Evolutionary conservation across 2,888 invertebrate genomes (phyloP).

Genomic region (Druceiella hillmani): DNA sequence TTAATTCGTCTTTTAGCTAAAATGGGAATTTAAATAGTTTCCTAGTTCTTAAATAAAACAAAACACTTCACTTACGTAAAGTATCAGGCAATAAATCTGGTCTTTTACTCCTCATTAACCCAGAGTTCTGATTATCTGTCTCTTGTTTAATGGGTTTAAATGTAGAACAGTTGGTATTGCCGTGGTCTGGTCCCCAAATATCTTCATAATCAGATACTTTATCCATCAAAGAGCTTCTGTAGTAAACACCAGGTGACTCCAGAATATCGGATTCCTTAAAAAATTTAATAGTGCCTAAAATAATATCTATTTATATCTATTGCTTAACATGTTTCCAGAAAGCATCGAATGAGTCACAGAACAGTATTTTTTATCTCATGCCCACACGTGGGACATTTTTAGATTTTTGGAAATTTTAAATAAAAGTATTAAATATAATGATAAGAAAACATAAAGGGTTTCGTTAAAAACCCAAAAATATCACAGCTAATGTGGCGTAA

Average conservation of each 20-base stretch:
- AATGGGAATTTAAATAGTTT: too few species aligned
- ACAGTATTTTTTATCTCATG: too few species aligned
- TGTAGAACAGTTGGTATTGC: constrained; percentile 39
- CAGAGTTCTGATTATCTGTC: constrained; percentile 42
- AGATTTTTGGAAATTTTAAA: too few species aligned
- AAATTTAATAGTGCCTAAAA: constrained; percentile 39
- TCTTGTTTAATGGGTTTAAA: constrained; percentile 44
- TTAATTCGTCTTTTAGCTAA: too few species aligned
- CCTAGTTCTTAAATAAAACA: constrained; percentile 4
- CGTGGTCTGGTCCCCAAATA: constrained; percentile 72
- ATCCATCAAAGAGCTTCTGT: constrained; percentile 81
- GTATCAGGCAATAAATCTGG: constrained; percentile 60
- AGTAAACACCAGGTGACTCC: constrained; percentile 77
- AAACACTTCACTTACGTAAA: constrained; percentile 36
- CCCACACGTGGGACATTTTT: too few species aligned
- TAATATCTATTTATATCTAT: neutral
- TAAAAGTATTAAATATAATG: too few species aligned
- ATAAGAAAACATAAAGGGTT: too few species aligned
- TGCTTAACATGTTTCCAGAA: constrained; percentile 7
- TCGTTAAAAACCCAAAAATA: too few species aligned
- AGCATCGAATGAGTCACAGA: too few species aligned
- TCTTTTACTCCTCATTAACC: constrained; percentile 50
- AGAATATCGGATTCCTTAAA: constrained; percentile 75
- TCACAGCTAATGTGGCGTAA: too few species aligned
- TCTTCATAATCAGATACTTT: constrained; percentile 95